These are phyloP conservation scores for Leucophenga varia DNA, from an alignment of 1,140 invertebrate species.

Conservation along the genomic window DNA sequence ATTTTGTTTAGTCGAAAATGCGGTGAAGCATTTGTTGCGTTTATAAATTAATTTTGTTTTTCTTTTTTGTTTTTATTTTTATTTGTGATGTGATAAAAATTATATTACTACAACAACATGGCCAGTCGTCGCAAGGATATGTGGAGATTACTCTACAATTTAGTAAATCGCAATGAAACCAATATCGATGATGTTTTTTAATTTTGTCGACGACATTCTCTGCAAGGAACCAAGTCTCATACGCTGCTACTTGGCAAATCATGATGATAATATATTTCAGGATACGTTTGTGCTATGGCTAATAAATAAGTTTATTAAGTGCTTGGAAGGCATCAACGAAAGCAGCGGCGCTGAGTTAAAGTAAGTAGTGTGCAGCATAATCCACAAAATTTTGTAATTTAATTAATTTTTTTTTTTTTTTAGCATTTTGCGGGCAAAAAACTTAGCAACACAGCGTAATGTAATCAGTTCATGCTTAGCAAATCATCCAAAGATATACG, in stretches of 20 bases:
- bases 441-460: slow-evolving; percentile 35
- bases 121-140: slow-evolving; percentile 41
- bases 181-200: slow-evolving; percentile 34
- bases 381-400: too few species aligned
- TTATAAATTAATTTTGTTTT: too few species aligned
- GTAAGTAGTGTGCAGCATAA: too few species aligned
- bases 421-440: slow-evolving; percentile 22
- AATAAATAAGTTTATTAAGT: slow-evolving; percentile 37
- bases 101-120: too few species aligned
- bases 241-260: slow-evolving; percentile 29
- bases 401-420: too few species aligned
- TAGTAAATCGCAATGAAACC: slow-evolving; percentile 35
- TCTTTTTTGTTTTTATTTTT: too few species aligned
- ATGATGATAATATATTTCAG: slow-evolving; percentile 34
- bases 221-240: slow-evolving; percentile 48
- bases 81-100: too few species aligned
- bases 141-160: slow-evolving; percentile 44
- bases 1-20: too few species aligned
- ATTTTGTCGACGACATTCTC: slow-evolving; percentile 43
- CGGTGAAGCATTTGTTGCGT: too few species aligned
- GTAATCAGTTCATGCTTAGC: slow-evolving; percentile 37
- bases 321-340: slow-evolving; percentile 20
- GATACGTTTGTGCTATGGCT: slow-evolving; percentile 44
- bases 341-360: slow-evolving; percentile 16
- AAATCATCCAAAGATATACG: slow-evolving; percentile 38